These are phyloP conservation scores for Anguilla anguilla DNA, from an alignment of 2,797 vertebrate species.

Conservation along the genomic window DNA sequence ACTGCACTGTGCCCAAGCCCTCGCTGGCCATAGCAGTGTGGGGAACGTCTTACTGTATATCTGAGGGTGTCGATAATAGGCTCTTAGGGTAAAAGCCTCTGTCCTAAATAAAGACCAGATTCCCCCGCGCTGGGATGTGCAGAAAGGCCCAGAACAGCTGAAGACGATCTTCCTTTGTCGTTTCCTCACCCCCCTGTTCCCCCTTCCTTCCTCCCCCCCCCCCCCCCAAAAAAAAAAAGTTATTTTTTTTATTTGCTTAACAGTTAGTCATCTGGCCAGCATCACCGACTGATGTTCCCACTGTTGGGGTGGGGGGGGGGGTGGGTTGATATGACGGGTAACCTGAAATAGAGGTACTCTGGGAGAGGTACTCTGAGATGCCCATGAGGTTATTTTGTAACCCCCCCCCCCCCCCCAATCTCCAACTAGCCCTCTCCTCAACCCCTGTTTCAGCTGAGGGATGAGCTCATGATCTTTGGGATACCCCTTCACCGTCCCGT, in stretches of 20 bases:
- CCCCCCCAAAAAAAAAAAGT: conserved; percentile 7
- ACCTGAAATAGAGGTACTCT: neutral
- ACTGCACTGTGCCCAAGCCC: neutral
- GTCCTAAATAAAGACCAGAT: conserved; percentile 63
- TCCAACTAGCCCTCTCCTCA: conserved; percentile 1
- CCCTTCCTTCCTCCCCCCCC: too few relatives aligned
- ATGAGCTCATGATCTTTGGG: too few relatives aligned
- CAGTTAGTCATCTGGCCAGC: conserved; percentile 46
- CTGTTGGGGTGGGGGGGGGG: neutral
- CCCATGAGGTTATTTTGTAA: neutral
- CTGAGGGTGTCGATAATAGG: conserved; percentile 53
- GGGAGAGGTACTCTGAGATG: neutral
- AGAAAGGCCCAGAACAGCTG: conserved; percentile 31
- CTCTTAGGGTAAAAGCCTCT: conserved; percentile 68
- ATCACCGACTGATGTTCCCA: conserved; percentile 40
- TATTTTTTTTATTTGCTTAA: too few relatives aligned
- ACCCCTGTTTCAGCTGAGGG: neutral
- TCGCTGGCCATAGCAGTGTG: neutral
- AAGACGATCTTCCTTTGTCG: conserved; percentile 36
- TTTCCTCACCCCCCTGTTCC: conserved; percentile 16
- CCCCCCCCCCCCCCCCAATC: neutral
- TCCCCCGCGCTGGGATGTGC: neutral
- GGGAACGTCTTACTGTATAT: conserved; percentile 51
- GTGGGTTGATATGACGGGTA: neutral
- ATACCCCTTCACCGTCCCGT: neutral